A percentile compares a stretch with the other conserved stretches of the same genome.
Conservation (phyloP, 2,888 invertebrate genomes). For the Oscheius sp. region DNA sequence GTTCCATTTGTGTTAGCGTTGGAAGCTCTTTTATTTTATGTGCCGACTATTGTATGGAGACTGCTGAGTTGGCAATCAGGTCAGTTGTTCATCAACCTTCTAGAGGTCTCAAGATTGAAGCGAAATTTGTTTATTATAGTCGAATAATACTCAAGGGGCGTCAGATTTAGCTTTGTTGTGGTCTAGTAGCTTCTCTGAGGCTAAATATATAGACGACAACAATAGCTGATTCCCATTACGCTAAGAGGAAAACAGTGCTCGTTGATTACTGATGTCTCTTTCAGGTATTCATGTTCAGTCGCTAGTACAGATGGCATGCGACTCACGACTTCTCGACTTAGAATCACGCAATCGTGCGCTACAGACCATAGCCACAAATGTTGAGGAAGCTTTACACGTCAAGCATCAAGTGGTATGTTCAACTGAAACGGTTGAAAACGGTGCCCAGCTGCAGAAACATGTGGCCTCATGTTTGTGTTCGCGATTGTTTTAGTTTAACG, state of each 20-base stretch:
- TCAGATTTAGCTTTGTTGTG: not conserved
- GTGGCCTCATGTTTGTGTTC: conserved; percentile 27
- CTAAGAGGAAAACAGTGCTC: no score
- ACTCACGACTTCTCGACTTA: conserved; percentile 67
- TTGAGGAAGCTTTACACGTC: conserved; percentile 70
- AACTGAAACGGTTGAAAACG: not conserved
- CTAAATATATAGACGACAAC: not conserved
- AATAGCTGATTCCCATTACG: not conserved
- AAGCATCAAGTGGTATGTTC: conserved; percentile 67
- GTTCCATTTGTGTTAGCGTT: conserved; percentile 70
- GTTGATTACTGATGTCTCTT: no score
- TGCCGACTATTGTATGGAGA: conserved; percentile 70
- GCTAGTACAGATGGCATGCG: conserved; percentile 71
- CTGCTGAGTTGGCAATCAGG: conserved; percentile 71
- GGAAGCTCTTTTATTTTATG: conserved; percentile 70
- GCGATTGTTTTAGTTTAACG: conserved; percentile 29
- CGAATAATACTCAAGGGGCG: conserved; percentile 19
- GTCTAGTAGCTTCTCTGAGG: not conserved
- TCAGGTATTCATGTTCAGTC: conserved; percentile 71
- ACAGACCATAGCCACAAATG: conserved; percentile 69
- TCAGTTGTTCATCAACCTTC: conserved; percentile 30
- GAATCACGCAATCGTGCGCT: conserved; percentile 68
- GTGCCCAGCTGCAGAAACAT: conserved; percentile 13
- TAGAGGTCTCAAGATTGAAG: no score
- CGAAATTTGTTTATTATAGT: no score